Conservation (phyloP, 2,113 vertebrate genomes). For the Diglossa brunneiventris region DNA sequence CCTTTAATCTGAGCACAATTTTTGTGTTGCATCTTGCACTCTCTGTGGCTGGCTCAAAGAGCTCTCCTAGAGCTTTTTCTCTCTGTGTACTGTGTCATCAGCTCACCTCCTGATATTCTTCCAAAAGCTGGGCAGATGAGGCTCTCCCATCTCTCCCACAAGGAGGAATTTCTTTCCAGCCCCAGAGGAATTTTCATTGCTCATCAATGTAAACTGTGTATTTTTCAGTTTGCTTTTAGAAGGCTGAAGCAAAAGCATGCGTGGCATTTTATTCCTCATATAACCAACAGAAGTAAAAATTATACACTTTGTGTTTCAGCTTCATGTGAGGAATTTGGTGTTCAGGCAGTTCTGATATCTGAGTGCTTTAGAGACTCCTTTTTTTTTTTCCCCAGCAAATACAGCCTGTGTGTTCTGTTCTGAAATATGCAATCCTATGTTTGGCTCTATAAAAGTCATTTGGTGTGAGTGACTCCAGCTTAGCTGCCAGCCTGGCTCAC, state of each 20-base stretch:
- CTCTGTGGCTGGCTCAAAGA: not conserved
- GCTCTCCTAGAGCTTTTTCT: not conserved
- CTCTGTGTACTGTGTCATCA: not conserved
- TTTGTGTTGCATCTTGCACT: not conserved
- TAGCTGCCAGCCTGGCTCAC: not conserved
- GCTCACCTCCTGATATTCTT: not conserved
- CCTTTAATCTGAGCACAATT: not conserved
- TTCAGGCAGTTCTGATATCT: not conserved
- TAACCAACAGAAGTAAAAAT: not conserved
- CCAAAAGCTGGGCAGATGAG: not conserved
- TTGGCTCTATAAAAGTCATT: not conserved
- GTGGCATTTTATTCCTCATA: not conserved
- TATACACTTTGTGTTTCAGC: not conserved
- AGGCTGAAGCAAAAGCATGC: fast-evolving
- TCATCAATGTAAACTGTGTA: not conserved
- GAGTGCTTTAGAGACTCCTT: not conserved
- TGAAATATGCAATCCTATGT: not conserved
- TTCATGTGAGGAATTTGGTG: not conserved
- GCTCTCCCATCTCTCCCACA: not conserved
- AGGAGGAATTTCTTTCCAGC: not conserved
- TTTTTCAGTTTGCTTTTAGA: not conserved
- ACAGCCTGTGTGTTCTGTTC: not conserved
- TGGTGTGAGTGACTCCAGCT: not conserved
- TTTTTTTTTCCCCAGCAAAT: not conserved
- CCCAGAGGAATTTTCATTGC: not conserved